phyloP scores from a whole-genome alignment of 2,888 invertebrate species.

The Pyrgus malvae region DNA sequence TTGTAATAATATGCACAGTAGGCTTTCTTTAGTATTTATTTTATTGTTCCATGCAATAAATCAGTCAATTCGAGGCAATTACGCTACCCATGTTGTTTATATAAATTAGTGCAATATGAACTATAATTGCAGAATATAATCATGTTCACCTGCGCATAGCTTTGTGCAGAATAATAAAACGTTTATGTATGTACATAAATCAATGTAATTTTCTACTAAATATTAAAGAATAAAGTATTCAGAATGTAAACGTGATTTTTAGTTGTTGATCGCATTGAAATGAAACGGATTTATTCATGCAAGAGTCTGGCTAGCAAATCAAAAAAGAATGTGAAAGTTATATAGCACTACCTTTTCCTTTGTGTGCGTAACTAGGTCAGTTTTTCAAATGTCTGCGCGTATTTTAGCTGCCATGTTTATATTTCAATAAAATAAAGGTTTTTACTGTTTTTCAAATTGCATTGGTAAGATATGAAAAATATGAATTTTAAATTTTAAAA shows the following conservation, averaged over 20 bases:
- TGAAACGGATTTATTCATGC: slow-evolving; percentile 16
- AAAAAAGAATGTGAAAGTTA: slow-evolving; percentile 25
- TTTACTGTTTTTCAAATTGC: too few species aligned
- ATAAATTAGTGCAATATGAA: slow-evolving; percentile 31
- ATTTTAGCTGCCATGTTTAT: slow-evolving; percentile 7
- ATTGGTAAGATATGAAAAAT: not conserved
- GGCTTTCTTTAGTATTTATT: slow-evolving; percentile 15
- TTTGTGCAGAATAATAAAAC: slow-evolving; percentile 52
- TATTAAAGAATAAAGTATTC: slow-evolving; percentile 73
- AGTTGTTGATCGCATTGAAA: slow-evolving; percentile 34
- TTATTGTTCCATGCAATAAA: slow-evolving; percentile 34
- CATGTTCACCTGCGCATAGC: slow-evolving; percentile 54
- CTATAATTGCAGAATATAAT: slow-evolving; percentile 33
- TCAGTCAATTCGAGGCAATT: slow-evolving; percentile 35
- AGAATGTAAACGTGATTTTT: slow-evolving; percentile 55
- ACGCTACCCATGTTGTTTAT: slow-evolving; percentile 31
- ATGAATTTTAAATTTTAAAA: too few species aligned
- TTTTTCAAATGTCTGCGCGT: slow-evolving; percentile 16
- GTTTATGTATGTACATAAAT: slow-evolving; percentile 68
- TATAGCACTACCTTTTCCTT: slow-evolving; percentile 24
- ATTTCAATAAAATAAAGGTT: not conserved
- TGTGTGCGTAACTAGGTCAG: slow-evolving; percentile 24
- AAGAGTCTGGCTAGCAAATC: slow-evolving; percentile 14
- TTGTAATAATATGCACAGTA: slow-evolving; percentile 11
- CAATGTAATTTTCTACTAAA: slow-evolving; percentile 78